Percentiles rank a stretch among this genome's conserved stretches.
phyloP scores from a whole-genome alignment of 2,113 vertebrate genomes.

The Benitochromis conjunctus region DNA sequence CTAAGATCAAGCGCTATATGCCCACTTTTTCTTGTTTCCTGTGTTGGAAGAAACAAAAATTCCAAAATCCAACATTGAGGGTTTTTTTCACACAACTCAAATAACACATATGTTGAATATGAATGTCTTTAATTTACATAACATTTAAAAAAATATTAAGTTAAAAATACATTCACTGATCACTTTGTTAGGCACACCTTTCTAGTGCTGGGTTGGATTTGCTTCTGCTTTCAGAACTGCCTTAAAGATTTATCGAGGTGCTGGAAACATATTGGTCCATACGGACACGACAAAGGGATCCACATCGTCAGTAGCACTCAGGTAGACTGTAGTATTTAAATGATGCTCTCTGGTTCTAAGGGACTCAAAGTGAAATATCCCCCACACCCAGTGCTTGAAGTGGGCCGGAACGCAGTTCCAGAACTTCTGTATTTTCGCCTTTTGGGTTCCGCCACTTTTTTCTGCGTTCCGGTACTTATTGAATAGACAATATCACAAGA shows the following conservation, averaged over 20 bases:
- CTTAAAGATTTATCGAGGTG: rapidly evolving
- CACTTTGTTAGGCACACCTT: not conserved
- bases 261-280: not conserved
- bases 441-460: no score
- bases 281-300: not conserved
- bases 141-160: not conserved
- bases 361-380: not conserved
- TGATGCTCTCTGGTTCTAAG: not conserved
- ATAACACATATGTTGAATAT: not conserved
- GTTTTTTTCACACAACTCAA: no score
- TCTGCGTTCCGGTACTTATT: no score
- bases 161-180: not conserved
- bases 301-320: not conserved
- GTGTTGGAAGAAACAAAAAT: not conserved
- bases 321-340: not conserved
- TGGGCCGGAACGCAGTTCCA: no score
- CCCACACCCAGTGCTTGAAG: no score
- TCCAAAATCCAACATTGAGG: not conserved
- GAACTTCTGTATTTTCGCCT: no score
- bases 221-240: not conserved
- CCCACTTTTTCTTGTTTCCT: not conserved
- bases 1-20: not conserved
- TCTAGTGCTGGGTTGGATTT: not conserved
- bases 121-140: not conserved
- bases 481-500: no score